phyloP scores from a whole-genome alignment of 2,113 vertebrate genomes.

The Triplophysa siluroides region DNA sequence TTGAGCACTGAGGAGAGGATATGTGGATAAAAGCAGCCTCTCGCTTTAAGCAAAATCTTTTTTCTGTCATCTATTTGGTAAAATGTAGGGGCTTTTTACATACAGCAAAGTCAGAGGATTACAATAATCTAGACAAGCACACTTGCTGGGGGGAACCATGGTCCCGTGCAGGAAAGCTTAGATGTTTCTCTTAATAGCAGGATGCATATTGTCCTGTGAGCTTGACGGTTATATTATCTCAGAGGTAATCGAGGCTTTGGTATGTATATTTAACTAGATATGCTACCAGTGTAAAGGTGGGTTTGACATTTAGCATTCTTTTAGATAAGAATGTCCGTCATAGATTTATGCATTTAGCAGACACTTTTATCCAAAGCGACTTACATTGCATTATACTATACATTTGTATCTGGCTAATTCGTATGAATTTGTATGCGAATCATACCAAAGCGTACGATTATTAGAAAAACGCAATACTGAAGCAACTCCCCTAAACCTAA shows the following conservation, averaged over 20 bases:
- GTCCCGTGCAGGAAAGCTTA: neutral
- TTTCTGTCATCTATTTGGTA: neutral
- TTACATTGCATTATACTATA: too few relatives aligned
- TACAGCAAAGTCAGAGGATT: conserved; percentile 13
- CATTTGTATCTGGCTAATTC: too few relatives aligned
- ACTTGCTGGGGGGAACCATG: neutral
- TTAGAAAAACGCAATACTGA: too few relatives aligned
- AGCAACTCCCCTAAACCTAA: too few relatives aligned
- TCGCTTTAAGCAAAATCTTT: conserved; percentile 15
- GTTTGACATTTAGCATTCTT: neutral
- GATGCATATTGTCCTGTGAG: neutral
- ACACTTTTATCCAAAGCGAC: too few relatives aligned
- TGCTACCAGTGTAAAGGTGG: neutral
- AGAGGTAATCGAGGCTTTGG: neutral
- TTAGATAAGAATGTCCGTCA: neutral
- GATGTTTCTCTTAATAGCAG: neutral
- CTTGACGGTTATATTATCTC: conserved; percentile 2
- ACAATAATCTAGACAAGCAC: neutral
- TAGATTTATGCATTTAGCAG: too few relatives aligned
- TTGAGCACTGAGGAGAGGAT: conserved; percentile 28
- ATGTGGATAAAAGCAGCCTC: conserved; percentile 19
- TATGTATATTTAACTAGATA: conserved; percentile 8
- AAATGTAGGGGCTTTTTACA: conserved; percentile 13
- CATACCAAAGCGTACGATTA: too few relatives aligned
- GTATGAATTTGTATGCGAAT: too few relatives aligned